These are phyloP conservation scores for Drosophila cognata DNA, from an alignment of 2,888 invertebrate genomes.

Conservation along the genomic window DNA sequence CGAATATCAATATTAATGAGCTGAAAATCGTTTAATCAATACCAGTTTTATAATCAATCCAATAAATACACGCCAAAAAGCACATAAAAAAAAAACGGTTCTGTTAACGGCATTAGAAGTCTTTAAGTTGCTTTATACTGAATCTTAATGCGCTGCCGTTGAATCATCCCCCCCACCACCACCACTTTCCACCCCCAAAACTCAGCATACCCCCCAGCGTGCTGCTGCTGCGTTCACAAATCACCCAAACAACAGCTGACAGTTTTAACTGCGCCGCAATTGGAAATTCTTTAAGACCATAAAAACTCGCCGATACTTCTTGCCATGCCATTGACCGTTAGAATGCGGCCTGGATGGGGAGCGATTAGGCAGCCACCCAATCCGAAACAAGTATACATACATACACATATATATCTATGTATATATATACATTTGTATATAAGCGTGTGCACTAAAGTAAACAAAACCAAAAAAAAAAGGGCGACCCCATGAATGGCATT, in stretches of 20 bases:
- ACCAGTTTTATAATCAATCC: slow-evolving; percentile 1
- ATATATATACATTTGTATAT: background rate
- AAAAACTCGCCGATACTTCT: slow-evolving; percentile 44
- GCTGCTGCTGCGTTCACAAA: slow-evolving; percentile 36
- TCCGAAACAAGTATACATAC: background rate
- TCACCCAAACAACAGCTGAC: slow-evolving; percentile 58
- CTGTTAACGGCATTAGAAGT: slow-evolving; percentile 6
- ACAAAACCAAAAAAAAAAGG: slow-evolving; percentile 9
- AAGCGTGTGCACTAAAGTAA: slow-evolving; percentile 15
- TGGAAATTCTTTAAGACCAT: slow-evolving; percentile 66
- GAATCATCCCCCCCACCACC: background rate
- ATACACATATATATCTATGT: background rate
- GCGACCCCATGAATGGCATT: slow-evolving; percentile 50
- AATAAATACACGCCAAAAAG: background rate
- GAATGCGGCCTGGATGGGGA: slow-evolving; percentile 42
- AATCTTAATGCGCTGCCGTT: background rate
- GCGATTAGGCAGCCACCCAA: slow-evolving; percentile 41
- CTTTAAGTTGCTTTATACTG: slow-evolving; percentile 18
- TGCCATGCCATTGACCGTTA: slow-evolving; percentile 48
- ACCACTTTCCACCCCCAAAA: background rate
- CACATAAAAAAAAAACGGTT: background rate
- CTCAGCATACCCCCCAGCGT: background rate
- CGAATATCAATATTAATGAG: background rate
- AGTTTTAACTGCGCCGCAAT: slow-evolving; percentile 62
- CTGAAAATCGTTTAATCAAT: slow-evolving; percentile 13